phyloP scores from a whole-genome alignment of 1,140 invertebrate genomes.

The Adoxophyes honmai region DNA sequence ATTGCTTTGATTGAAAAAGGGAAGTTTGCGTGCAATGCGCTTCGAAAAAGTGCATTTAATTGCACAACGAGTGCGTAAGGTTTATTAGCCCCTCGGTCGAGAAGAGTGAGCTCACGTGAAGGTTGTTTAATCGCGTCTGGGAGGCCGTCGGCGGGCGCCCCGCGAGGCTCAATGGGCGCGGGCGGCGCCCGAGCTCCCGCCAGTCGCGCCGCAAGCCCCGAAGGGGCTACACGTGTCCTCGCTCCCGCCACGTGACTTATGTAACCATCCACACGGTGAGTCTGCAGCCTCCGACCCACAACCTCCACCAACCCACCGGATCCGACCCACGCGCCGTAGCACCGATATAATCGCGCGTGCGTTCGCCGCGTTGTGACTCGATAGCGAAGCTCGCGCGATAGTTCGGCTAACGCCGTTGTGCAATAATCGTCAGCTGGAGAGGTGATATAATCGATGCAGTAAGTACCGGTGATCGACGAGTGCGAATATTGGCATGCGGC shows the following conservation, averaged over 20 bases:
- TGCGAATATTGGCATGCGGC: constrained; percentile 44
- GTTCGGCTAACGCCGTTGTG: constrained; percentile 34
- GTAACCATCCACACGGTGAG: constrained; percentile 71
- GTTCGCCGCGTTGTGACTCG: constrained; percentile 12
- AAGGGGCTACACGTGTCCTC: constrained; percentile 66
- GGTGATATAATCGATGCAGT: constrained; percentile 73
- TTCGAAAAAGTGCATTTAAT: constrained; percentile 3
- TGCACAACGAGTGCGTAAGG: constrained; percentile 22
- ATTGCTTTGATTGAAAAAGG: no score
- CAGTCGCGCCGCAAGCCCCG: constrained; percentile 66
- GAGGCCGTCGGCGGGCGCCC: constrained; percentile 38
- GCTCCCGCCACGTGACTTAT: constrained; percentile 64
- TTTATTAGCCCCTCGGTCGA: constrained; percentile 56
- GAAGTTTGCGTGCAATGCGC: no score
- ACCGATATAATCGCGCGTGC: constrained; percentile 21
- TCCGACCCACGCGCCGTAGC: constrained; percentile 38
- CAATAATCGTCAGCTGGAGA: constrained; percentile 64
- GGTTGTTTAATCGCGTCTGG: constrained; percentile 60
- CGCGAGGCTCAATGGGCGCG: constrained; percentile 55
- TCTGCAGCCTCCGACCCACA: constrained; percentile 64
- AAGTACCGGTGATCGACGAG: constrained; percentile 63
- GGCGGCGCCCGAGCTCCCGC: constrained; percentile 54
- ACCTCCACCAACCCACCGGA: constrained; percentile 54
- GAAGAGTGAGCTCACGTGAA: constrained; percentile 61
- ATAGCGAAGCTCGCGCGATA: constrained; percentile 9